A percentile compares a stretch with the other conserved stretches of the same genome.
These are phyloP conservation scores for Tiliacea aurago DNA, from an alignment of 2,888 invertebrate genomes.

Conservation along the genomic window DNA sequence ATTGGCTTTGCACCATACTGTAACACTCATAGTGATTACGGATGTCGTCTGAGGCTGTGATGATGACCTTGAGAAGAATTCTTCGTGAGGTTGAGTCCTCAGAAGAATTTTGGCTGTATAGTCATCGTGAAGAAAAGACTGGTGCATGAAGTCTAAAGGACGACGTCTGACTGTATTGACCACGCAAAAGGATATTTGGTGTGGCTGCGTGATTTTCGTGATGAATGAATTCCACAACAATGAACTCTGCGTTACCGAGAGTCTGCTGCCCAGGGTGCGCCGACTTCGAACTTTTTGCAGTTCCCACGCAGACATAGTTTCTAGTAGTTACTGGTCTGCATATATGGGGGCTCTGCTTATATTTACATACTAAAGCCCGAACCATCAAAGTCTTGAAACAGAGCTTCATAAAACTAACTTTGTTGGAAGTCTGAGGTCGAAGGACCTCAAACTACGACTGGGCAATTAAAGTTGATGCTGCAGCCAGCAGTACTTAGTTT, in stretches of 20 bases:
- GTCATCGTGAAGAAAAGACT: not conserved
- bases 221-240: not conserved
- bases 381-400: slow-evolving; percentile 9
- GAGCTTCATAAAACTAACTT: slow-evolving; percentile 12
- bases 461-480: slow-evolving; percentile 12
- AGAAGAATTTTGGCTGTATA: not conserved
- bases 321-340: slow-evolving; percentile 4
- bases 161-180: not conserved
- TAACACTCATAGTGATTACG: not conserved
- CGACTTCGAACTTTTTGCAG: not conserved
- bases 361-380: not conserved
- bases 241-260: not conserved
- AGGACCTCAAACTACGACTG: slow-evolving; percentile 14
- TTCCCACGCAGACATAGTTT: not conserved
- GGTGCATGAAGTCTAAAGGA: not conserved
- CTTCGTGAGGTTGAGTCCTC: not conserved
- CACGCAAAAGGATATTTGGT: not conserved
- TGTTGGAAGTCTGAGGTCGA: not conserved
- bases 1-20: not conserved
- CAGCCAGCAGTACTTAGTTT: not conserved
- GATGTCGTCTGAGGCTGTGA: not conserved
- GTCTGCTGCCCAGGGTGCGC: not conserved
- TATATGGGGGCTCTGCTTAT: not conserved
- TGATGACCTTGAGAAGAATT: not conserved
- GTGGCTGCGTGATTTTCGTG: too few relatives aligned